A percentile compares a stretch with the other conserved stretches of the same genome.
phyloP scores from a whole-genome alignment of 2,113 vertebrate genomes.

The Gymnorhina tibicen region DNA sequence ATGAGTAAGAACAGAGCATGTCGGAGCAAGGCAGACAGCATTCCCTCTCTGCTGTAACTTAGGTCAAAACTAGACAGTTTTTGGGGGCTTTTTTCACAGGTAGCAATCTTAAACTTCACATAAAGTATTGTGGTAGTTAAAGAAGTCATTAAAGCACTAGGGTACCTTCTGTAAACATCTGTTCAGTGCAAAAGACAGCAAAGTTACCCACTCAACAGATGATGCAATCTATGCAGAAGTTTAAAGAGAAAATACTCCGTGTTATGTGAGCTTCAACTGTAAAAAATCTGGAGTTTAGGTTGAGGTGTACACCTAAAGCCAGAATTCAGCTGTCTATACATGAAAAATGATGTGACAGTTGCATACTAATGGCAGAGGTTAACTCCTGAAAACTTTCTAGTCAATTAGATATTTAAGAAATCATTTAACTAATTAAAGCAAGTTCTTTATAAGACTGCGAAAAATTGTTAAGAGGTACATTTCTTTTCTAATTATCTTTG shows the following conservation, averaged over 20 bases:
- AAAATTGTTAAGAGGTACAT: not conserved
- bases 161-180: not conserved
- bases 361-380: not conserved
- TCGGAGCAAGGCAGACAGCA: not conserved
- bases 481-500: constrained; percentile 3
- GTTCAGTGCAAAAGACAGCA: not conserved
- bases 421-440: not conserved
- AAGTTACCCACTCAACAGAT: not conserved
- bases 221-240: not conserved
- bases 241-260: not conserved
- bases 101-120: not conserved
- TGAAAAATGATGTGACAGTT: not conserved
- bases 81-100: not conserved
- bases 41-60: not conserved
- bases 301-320: not conserved
- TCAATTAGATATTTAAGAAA: not conserved
- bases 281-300: not conserved
- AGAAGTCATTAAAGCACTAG: not conserved
- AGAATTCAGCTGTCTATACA: not conserved
- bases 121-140: not conserved
- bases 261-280: not conserved
- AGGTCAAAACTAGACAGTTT: not conserved
- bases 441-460: not conserved
- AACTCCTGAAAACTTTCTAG: not conserved
- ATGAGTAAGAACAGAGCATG: not conserved